Conservation (phyloP, 1,140 invertebrate genomes). For the Ptiloglossa arizonensis region DNA sequence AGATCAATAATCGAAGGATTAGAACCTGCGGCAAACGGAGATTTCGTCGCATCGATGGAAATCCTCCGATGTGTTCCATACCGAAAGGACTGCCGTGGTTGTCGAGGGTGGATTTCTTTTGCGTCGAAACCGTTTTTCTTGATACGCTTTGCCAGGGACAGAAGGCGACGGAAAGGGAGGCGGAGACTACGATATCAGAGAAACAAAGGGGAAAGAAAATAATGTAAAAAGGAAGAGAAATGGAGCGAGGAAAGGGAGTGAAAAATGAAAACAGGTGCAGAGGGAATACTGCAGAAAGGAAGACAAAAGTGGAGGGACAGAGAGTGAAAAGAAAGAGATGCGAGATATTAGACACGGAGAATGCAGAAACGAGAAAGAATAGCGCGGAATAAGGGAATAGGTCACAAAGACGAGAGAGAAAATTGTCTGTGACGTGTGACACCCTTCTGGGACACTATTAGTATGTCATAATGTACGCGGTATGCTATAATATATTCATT, state of each 20-base stretch:
- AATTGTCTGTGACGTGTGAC: slow-evolving; percentile 39
- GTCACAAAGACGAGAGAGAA: slow-evolving; percentile 2
- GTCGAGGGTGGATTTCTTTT: background rate
- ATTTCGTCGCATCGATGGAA: background rate
- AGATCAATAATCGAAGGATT: background rate
- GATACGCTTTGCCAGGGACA: background rate
- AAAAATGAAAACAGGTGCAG: slow-evolving; percentile 14
- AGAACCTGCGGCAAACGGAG: background rate
- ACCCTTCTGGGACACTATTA: slow-evolving; percentile 21
- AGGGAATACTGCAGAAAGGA: background rate
- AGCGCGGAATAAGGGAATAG: slow-evolving; percentile 6
- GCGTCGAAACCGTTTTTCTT: background rate
- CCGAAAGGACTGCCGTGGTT: background rate
- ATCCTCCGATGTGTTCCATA: background rate
- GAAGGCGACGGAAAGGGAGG: background rate
- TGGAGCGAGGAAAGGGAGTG: background rate
- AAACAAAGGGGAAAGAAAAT: background rate
- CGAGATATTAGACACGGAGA: background rate
- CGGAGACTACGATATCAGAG: background rate
- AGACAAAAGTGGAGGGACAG: background rate
- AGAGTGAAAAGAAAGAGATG: background rate
- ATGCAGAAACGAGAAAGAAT: background rate
- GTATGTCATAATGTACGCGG: background rate
- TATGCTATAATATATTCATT: background rate
- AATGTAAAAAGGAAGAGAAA: slow-evolving; percentile 3